phyloP scores from a whole-genome alignment of 2,797 vertebrate genomes.

The Ctenochaetus hawaiiensis region DNA sequence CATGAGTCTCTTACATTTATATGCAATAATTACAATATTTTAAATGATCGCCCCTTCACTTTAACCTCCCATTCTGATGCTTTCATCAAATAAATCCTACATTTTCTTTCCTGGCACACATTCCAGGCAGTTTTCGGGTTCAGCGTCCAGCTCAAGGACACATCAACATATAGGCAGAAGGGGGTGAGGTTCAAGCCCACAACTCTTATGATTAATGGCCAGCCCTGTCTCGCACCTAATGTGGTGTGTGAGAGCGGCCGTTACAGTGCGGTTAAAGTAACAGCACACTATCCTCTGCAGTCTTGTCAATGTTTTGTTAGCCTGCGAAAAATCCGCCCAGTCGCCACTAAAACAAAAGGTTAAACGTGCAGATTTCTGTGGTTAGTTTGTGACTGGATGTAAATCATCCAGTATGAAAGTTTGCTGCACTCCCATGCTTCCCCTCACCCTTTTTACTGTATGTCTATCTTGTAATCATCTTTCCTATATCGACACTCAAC shows the following conservation, averaged over 20 bases:
- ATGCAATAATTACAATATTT: not conserved
- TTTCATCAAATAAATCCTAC: not conserved
- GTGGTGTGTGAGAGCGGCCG: not conserved
- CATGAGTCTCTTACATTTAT: not conserved
- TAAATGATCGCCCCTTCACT: conserved; percentile 11
- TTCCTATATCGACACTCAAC: conserved; percentile 1
- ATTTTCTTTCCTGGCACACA: not conserved
- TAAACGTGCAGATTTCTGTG: too few relatives aligned
- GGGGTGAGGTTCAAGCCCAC: conserved; percentile 20
- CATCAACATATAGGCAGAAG: conserved; percentile 12
- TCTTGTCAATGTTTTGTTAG: not conserved
- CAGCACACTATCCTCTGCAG: not conserved
- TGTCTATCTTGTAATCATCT: not conserved
- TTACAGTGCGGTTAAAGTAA: conserved; percentile 7
- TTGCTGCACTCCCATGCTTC: not conserved
- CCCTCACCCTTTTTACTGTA: not conserved
- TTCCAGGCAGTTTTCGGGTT: conserved; percentile 6
- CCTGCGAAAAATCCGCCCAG: not conserved
- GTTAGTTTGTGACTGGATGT: too few relatives aligned
- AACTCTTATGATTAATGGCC: conserved; percentile 44
- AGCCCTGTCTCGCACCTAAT: not conserved
- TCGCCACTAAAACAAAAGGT: too few relatives aligned
- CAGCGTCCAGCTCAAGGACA: conserved; percentile 38
- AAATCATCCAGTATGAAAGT: not conserved
- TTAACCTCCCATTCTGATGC: not conserved